Evolutionary conservation across 2,113 vertebrate genomes (phyloP).

Genomic region (Peucedramus taeniatus): DNA sequence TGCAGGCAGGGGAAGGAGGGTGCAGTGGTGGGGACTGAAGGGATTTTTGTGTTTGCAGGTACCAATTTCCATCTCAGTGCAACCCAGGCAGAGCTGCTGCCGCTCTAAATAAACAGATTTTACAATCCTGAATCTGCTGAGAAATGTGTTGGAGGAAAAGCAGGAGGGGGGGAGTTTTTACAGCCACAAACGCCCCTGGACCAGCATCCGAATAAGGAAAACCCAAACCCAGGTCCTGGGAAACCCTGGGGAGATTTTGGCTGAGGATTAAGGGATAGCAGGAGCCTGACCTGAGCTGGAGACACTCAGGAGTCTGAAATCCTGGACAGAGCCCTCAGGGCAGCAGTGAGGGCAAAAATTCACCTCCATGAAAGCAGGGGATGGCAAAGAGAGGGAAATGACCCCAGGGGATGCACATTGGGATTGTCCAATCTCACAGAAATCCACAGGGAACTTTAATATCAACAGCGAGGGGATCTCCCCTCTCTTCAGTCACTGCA

Average conservation of each 20-base stretch:
- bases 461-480: too few species aligned
- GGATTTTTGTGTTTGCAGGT: neutral
- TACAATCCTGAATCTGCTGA: neutral
- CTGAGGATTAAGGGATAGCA: neutral
- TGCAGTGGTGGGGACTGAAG: neutral
- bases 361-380: neutral
- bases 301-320: neutral
- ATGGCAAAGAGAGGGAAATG: neutral
- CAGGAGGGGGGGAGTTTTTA: neutral
- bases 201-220: neutral
- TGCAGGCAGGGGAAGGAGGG: neutral
- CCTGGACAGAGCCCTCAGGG: neutral
- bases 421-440: neutral
- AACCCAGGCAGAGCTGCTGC: neutral
- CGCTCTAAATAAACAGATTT: neutral
- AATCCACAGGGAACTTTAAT: neutral
- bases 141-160: neutral
- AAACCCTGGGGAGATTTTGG: neutral
- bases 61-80: neutral
- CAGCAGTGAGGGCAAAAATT: neutral
- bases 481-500: neutral
- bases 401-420: neutral
- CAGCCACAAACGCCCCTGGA: fast-evolving
- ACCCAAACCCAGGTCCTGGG: neutral
- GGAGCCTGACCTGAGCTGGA: too few species aligned